Evolutionary conservation across 2,113 vertebrate species (phyloP).

Genomic region (rabbit (Oryctolagus cuniculus)): mOryCun1.1 NC_091449.1:57207501-57208000

Average conservation of each 20-base stretch:
- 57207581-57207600: background rate
- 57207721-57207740: background rate
- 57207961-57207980: background rate
- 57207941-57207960: slow-evolving; percentile 27
- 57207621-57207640: background rate
- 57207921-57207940: background rate
- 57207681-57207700: background rate
- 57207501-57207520: slow-evolving; percentile 1
- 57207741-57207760: background rate
- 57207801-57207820: background rate
- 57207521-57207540: background rate
- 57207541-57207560: slow-evolving; percentile 11
- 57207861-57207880: background rate
- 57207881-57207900: background rate
- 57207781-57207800: background rate
- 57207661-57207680: background rate
- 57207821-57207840: background rate
- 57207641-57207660: background rate
- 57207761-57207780: background rate
- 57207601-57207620: background rate
- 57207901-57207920: background rate
- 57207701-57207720: background rate
- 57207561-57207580: background rate
- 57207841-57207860: background rate
- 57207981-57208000: background rate